phyloP scores from a whole-genome alignment of 2,797 vertebrate genomes.

The Odontamblyopus lacepedii region DNA sequence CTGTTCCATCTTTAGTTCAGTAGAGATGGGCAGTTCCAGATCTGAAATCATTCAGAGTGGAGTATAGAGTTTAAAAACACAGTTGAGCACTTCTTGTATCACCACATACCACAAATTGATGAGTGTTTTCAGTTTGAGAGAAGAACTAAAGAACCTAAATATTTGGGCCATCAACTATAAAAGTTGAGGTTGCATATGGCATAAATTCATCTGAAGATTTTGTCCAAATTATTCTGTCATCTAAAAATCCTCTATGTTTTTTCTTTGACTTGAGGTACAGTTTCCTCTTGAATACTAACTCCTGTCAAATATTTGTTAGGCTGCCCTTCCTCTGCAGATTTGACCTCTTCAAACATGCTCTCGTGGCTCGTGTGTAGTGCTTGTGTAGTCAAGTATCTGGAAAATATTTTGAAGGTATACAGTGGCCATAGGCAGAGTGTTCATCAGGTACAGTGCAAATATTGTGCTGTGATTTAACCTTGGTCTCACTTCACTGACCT shows the following conservation, averaged over 20 bases:
- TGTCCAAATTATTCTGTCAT: slow-evolving; percentile 46
- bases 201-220: slow-evolving; percentile 19
- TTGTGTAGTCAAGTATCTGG: slow-evolving; percentile 56
- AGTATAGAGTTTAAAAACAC: too few relatives aligned
- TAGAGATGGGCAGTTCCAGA: too few relatives aligned
- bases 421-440: slow-evolving; percentile 49
- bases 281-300: slow-evolving; percentile 60
- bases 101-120: too few relatives aligned
- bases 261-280: slow-evolving; percentile 65
- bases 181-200: not conserved
- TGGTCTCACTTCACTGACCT: slow-evolving; percentile 13
- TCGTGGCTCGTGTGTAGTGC: slow-evolving; percentile 44
- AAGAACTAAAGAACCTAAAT: too few relatives aligned
- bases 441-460: slow-evolving; percentile 64
- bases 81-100: too few relatives aligned
- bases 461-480: slow-evolving; percentile 59
- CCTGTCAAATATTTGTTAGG: slow-evolving; percentile 64
- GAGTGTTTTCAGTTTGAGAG: too few relatives aligned
- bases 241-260: slow-evolving; percentile 45
- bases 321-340: slow-evolving; percentile 45
- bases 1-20: too few relatives aligned
- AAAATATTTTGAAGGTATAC: slow-evolving; percentile 74
- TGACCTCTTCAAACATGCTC: slow-evolving; percentile 53
- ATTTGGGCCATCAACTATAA: not conserved
- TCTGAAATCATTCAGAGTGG: too few relatives aligned